Conservation (phyloP, 1,140 invertebrate genomes). For the Aplysia californica region DNA sequence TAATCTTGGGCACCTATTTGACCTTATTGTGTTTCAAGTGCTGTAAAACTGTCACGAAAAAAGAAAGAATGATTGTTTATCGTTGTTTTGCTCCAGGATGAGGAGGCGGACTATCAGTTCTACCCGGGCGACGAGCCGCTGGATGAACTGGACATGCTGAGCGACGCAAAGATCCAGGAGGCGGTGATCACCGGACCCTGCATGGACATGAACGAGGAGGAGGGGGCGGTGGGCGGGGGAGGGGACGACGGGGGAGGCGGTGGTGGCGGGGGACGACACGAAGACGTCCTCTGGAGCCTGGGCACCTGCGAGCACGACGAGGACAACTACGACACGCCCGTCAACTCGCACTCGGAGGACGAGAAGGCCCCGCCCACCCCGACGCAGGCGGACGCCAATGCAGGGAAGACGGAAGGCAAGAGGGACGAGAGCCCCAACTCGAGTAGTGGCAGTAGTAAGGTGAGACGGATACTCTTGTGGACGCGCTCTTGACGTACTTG, state of each 20-base stretch:
- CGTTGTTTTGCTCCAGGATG: slow-evolving; percentile 39
- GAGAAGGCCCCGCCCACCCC: slow-evolving; percentile 6
- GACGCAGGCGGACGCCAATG: not conserved
- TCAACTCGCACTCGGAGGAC: slow-evolving; percentile 17
- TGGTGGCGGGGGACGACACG: not conserved
- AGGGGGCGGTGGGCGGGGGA: not conserved
- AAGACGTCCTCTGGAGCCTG: slow-evolving; percentile 6
- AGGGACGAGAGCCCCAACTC: too few species aligned
- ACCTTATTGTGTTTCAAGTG: too few species aligned
- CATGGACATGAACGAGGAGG: not conserved
- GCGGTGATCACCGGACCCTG: not conserved
- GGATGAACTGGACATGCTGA: not conserved
- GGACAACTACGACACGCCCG: slow-evolving; percentile 17
- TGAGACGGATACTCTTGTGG: too few species aligned
- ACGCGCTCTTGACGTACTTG: too few species aligned
- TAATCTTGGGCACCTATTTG: too few species aligned
- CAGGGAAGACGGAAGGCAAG: not conserved
- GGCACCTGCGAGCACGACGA: slow-evolving; percentile 14
- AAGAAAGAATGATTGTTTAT: too few species aligned
- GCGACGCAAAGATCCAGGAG: not conserved
- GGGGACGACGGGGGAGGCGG: not conserved
- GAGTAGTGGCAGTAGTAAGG: too few species aligned
- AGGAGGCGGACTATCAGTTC: slow-evolving; percentile 45
- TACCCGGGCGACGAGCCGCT: slow-evolving; percentile 25
- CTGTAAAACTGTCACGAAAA: too few species aligned